phyloP scores from a whole-genome alignment of 2,797 vertebrate species.

The Momotus momota region DNA sequence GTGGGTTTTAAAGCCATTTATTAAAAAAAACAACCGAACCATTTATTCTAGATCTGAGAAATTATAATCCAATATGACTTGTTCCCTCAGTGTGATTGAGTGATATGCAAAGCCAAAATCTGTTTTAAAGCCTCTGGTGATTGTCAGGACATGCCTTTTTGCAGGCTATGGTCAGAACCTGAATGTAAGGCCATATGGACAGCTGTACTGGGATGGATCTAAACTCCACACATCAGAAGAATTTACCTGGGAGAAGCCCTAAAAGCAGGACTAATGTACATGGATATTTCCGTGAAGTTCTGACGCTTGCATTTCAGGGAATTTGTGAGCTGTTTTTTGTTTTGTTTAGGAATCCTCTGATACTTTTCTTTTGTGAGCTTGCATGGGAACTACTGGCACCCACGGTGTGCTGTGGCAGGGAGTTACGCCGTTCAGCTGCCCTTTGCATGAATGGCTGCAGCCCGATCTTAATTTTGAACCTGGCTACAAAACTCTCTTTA shows the following conservation, averaged over 20 bases:
- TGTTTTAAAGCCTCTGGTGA: background rate
- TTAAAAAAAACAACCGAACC: too few relatives aligned
- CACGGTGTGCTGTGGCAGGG: background rate
- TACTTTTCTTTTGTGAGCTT: background rate
- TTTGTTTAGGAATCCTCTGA: background rate
- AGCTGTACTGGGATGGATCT: accelerated
- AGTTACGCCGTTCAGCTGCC: accelerated
- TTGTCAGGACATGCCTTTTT: slow-evolving; percentile 15
- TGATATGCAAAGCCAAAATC: background rate
- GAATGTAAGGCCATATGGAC: accelerated
- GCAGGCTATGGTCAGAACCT: background rate
- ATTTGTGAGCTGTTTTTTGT: background rate
- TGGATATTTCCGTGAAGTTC: background rate
- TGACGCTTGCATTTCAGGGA: background rate
- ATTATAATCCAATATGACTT: background rate
- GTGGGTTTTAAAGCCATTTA: background rate
- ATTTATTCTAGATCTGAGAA: background rate
- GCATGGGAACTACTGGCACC: background rate
- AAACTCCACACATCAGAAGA: background rate
- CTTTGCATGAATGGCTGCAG: background rate
- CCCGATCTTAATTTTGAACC: background rate
- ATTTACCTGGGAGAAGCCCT: background rate
- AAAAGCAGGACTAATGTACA: background rate
- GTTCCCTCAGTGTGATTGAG: background rate
- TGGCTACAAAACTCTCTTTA: background rate